These are phyloP conservation scores for Vimba vimba DNA, from an alignment of 2,113 vertebrate species.

Conservation along the genomic window DNA sequence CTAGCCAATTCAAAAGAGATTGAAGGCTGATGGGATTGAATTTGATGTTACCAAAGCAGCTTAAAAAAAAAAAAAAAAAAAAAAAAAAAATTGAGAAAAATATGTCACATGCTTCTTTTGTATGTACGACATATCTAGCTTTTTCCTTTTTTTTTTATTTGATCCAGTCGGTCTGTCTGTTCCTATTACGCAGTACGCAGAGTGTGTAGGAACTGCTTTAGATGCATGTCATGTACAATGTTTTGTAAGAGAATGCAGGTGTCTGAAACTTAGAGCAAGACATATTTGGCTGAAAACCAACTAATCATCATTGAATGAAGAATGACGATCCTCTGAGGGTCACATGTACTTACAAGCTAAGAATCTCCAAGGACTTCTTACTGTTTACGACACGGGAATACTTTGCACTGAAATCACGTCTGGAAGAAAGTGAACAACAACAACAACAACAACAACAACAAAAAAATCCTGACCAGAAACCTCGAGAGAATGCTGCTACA, in stretches of 20 bases:
- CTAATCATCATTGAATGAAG: not conserved
- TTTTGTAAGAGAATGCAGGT: slow-evolving; percentile 70
- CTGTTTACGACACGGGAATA: slow-evolving; percentile 26
- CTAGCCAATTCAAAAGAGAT: slow-evolving; percentile 53
- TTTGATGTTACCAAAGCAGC: slow-evolving; percentile 99
- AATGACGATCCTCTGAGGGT: slow-evolving; percentile 29
- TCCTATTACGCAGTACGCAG: slow-evolving; percentile 27
- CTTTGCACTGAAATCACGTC: slow-evolving; percentile 47
- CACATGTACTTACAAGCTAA: slow-evolving; percentile 15
- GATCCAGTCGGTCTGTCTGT: slow-evolving; percentile 75
- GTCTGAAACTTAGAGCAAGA: slow-evolving; percentile 45
- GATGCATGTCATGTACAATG: slow-evolving; percentile 77
- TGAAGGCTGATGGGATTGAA: slow-evolving; percentile 78
- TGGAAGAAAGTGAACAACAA: slow-evolving; percentile 1
- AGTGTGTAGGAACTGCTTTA: slow-evolving; percentile 61
- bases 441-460: not conserved
- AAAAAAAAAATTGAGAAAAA: slow-evolving; percentile 66
- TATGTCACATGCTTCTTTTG: slow-evolving; percentile 99
- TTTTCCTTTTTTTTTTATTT: slow-evolving; percentile 86
- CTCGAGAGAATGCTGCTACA: slow-evolving; percentile 13
- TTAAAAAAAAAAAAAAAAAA: slow-evolving; percentile 76
- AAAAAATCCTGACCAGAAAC: slow-evolving; percentile 9
- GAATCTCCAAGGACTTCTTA: slow-evolving; percentile 42
- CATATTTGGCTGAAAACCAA: slow-evolving; percentile 32
- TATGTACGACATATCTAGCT: slow-evolving; percentile 97